Conservation (phyloP, 2,797 vertebrate genomes). For the Takifugu rubripes region DNA sequence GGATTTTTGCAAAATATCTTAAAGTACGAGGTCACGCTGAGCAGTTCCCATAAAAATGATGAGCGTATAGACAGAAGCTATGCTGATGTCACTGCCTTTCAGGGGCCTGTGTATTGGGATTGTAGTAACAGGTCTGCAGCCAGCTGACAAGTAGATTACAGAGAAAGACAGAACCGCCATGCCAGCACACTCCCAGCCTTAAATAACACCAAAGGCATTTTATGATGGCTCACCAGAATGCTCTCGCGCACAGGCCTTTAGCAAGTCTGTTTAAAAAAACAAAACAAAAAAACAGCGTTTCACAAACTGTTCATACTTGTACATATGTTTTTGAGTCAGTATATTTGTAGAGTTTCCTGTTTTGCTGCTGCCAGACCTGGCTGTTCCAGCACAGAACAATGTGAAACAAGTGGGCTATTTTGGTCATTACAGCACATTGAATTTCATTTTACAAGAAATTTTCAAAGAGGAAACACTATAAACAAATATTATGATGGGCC, state of each 20-base stretch:
- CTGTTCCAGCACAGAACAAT: no score
- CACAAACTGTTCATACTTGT: no score
- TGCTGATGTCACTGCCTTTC: conserved; percentile 52
- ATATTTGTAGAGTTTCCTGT: no score
- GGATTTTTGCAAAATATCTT: conserved; percentile 9
- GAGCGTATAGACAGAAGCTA: conserved; percentile 38
- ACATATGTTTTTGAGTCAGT: no score
- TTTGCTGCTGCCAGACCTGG: no score
- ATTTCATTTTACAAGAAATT: no score
- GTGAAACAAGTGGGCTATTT: no score
- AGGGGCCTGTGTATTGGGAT: conserved; percentile 44
- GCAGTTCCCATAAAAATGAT: conserved; percentile 51
- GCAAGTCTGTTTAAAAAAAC: no score
- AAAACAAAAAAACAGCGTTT: no score
- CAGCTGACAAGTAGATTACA: conserved; percentile 62
- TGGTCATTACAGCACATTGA: no score
- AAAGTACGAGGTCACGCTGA: conserved; percentile 12
- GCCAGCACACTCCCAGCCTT: conserved; percentile 32
- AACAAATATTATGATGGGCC: no score
- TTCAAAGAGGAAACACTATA: no score
- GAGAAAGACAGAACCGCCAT: conserved; percentile 52
- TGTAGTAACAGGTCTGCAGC: conserved; percentile 63
- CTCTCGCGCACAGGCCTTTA: background rate
- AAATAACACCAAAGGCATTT: conserved; percentile 48
- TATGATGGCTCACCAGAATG: conserved; percentile 22